Conservation (phyloP, 2,113 vertebrate species). For the rat (Rattus norvegicus) region GRCr8 NC_086024.1:110673501-110674000, state of each 20-base stretch:
- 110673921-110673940: neutral
- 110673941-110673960: slow-evolving; percentile 36
- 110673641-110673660: slow-evolving; percentile 26
- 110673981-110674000: slow-evolving; percentile 12
- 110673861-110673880: neutral
- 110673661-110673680: neutral
- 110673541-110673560: neutral
- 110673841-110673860: neutral
- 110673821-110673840: neutral
- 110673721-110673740: neutral
- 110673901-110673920: neutral
- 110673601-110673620: neutral
- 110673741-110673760: neutral
- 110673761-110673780: neutral
- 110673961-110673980: slow-evolving; percentile 24
- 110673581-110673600: neutral
- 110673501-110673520: neutral
- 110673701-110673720: neutral
- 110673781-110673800: neutral
- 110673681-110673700: neutral
- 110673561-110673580: neutral
- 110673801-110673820: neutral
- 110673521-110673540: neutral
- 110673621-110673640: neutral
- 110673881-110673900: slow-evolving; percentile 3